phyloP scores from a whole-genome alignment of 92 coral and sea anemone genomes.

The Bergia puertoricense region DNA sequence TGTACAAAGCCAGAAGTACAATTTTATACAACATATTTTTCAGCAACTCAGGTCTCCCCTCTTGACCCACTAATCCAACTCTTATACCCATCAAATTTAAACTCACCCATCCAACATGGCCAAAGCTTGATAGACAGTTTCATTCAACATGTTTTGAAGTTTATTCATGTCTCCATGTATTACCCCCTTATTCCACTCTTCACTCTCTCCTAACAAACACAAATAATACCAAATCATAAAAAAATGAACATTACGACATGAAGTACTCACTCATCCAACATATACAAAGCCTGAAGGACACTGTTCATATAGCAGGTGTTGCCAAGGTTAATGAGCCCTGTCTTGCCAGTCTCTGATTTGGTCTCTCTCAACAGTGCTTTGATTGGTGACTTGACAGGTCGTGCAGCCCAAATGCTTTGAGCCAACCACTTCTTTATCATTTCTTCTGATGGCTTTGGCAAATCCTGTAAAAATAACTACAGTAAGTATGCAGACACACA shows the following conservation, averaged over 20 bases:
- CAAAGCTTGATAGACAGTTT: too few relatives aligned
- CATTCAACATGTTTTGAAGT: too few relatives aligned
- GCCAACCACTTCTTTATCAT: slow-evolving; percentile 93
- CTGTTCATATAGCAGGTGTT: slow-evolving; percentile 99
- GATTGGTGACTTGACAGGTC: slow-evolving; percentile 38
- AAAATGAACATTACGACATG: background rate
- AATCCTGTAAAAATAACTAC: slow-evolving; percentile 53
- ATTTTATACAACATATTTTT: background rate
- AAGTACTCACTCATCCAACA: slow-evolving; percentile 98
- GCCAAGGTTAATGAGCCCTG: slow-evolving; percentile 94
- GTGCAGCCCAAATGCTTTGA: slow-evolving; percentile 81
- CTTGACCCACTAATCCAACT: background rate
- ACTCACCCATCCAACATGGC: too few relatives aligned
- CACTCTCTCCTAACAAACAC: too few relatives aligned
- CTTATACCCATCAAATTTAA: background rate
- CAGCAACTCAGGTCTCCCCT: background rate
- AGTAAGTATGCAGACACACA: background rate
- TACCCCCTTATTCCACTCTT: too few relatives aligned
- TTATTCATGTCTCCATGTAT: too few relatives aligned
- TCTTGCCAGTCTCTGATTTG: slow-evolving; percentile 84
- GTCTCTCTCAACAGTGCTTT: slow-evolving; percentile 61
- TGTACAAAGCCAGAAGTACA: background rate
- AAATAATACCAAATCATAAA: too few relatives aligned
- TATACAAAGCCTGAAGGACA: slow-evolving; percentile 84
- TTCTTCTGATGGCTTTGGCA: slow-evolving; percentile 85